phyloP scores from a whole-genome alignment of 2,113 vertebrate genomes.

The Pedionomus torquatus region DNA sequence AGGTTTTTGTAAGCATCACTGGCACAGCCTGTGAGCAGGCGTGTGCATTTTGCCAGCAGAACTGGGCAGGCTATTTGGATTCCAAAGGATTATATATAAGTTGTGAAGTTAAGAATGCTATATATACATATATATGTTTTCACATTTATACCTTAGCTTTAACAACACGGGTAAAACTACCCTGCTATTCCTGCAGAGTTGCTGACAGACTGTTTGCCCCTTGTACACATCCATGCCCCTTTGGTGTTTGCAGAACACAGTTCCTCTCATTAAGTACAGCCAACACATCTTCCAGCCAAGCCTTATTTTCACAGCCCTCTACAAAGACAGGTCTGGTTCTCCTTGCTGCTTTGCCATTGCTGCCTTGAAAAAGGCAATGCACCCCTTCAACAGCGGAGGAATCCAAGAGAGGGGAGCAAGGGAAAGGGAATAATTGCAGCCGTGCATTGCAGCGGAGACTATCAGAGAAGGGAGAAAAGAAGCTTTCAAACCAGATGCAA shows the following conservation, averaged over 20 bases:
- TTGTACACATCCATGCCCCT: background rate
- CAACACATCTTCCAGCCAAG: background rate
- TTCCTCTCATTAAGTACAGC: background rate
- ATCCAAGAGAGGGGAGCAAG: background rate
- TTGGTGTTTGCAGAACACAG: background rate
- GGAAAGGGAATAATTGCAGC: background rate
- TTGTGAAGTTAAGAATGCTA: background rate
- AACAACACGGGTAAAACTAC: background rate
- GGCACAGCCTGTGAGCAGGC: background rate
- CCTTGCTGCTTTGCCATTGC: background rate
- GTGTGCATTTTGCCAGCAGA: background rate
- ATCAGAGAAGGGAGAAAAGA: background rate
- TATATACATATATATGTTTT: background rate
- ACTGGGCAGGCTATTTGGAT: background rate
- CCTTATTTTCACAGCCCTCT: background rate
- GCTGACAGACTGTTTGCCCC: no score
- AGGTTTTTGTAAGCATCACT: background rate
- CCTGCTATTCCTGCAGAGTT: background rate
- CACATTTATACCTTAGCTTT: rapidly evolving
- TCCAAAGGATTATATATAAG: background rate
- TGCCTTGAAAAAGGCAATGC: background rate
- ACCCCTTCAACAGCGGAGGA: background rate
- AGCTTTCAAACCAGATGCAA: background rate
- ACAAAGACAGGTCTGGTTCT: background rate
- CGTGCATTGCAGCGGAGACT: background rate